Percentiles rank a stretch among this genome's conserved stretches.
These are phyloP conservation scores for Samia ricini DNA, from an alignment of 1,140 invertebrate genomes.

Conservation along the genomic window DNA sequence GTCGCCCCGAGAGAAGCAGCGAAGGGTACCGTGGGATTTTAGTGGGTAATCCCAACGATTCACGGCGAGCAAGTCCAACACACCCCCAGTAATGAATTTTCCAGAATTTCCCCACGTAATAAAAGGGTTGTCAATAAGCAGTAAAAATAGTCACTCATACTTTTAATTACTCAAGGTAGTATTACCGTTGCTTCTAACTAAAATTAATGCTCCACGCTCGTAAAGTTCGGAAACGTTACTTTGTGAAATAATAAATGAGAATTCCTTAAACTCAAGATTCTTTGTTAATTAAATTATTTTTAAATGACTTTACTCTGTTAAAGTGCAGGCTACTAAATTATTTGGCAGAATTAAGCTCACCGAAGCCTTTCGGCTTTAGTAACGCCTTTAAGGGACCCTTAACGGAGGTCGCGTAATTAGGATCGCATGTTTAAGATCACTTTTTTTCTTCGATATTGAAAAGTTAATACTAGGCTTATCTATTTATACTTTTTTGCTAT, in stretches of 20 bases:
- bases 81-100: no score
- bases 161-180: neutral
- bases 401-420: conserved; percentile 33
- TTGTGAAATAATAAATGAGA: conserved; percentile 35
- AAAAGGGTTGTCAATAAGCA: neutral
- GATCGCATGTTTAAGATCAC: conserved; percentile 17
- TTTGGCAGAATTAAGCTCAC: conserved; percentile 36
- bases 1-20: no score
- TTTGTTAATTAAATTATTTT: conserved; percentile 50
- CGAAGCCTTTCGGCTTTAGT: conserved; percentile 31
- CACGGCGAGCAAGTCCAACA: no score
- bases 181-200: conserved; percentile 2
- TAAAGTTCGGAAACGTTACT: conserved; percentile 22
- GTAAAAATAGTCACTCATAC: neutral
- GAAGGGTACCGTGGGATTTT: no score
- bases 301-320: conserved; percentile 39
- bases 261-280: conserved; percentile 31
- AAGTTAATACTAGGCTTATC: neutral
- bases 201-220: conserved; percentile 10
- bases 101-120: no score
- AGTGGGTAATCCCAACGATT: no score
- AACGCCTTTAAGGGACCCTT: conserved; percentile 28
- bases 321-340: conserved; percentile 45
- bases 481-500: neutral
- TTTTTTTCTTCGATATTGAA: neutral